These are phyloP conservation scores for Helarctos malayanus DNA, from an alignment of 2,797 vertebrate species.

Conservation along the genomic window DNA sequence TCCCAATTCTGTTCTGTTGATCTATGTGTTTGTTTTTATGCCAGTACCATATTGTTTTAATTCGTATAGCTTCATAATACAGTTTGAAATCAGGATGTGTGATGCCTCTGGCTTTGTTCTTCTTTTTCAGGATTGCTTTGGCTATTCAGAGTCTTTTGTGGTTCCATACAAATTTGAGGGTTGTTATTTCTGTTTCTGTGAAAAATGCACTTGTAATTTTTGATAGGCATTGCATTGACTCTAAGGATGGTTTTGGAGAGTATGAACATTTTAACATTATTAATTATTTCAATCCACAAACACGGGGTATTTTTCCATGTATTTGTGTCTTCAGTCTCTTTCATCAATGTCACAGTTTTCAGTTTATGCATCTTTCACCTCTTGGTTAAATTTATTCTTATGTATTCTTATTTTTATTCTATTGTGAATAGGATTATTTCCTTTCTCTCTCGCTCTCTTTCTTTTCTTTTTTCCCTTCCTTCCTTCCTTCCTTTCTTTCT, in stretches of 20 bases:
- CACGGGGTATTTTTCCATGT: background rate
- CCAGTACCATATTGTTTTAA: background rate
- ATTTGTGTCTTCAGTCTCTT: background rate
- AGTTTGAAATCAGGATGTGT: background rate
- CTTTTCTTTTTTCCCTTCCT: too few species aligned
- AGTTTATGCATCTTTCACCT: background rate
- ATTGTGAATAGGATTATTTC: background rate
- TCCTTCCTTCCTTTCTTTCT: too few species aligned
- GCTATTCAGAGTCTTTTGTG: background rate
- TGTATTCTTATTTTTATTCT: background rate
- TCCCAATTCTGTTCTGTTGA: background rate
- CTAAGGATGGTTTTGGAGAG: background rate
- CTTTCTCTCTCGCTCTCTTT: too few species aligned
- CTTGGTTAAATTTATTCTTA: background rate
- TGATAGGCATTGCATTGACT: background rate
- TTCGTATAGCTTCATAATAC: background rate
- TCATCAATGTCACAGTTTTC: background rate
- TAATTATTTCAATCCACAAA: background rate
- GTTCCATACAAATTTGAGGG: background rate
- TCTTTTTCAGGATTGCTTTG: background rate
- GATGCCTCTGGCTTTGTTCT: background rate
- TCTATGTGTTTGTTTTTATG: background rate
- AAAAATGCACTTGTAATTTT: background rate
- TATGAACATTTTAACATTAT: background rate
- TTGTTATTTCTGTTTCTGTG: background rate